Conservation (phyloP, 2,888 invertebrate genomes). For the Pheosia gnoma region DNA sequence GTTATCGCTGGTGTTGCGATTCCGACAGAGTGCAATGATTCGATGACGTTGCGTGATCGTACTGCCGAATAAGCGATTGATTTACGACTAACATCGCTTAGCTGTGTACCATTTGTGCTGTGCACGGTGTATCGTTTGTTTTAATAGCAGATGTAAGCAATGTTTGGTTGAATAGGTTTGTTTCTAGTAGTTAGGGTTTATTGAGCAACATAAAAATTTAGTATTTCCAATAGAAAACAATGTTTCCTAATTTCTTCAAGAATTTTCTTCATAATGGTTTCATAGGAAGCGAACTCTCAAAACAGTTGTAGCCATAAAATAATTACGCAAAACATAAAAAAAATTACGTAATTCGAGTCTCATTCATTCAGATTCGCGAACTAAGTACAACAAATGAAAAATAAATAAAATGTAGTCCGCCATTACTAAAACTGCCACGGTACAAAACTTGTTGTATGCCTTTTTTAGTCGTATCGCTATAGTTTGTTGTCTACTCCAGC, state of each 20-base stretch:
- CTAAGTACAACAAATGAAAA: constrained; percentile 26
- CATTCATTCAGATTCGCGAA: constrained; percentile 40
- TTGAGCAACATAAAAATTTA: neutral
- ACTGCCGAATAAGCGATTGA: constrained; percentile 51
- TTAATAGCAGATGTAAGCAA: constrained; percentile 6
- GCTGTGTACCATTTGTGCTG: constrained; percentile 22
- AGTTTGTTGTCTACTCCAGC: constrained; percentile 34
- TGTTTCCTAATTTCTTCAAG: no score
- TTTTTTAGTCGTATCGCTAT: constrained; percentile 19
- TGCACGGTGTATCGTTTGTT: constrained; percentile 15
- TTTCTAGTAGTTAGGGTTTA: no score
- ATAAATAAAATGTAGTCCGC: constrained; percentile 34
- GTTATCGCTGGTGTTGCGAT: constrained; percentile 30
- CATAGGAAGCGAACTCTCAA: neutral
- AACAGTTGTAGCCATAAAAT: constrained; percentile 19
- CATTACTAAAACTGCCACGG: constrained; percentile 29
- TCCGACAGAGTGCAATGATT: constrained; percentile 42
- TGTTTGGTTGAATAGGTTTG: neutral
- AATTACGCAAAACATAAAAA: constrained; percentile 22
- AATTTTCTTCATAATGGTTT: no score
- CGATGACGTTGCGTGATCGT: constrained; percentile 48
- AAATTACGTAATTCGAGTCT: constrained; percentile 18
- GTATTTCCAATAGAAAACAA: no score
- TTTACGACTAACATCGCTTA: constrained; percentile 44
- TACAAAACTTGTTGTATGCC: constrained; percentile 32